Conservation (phyloP, 2,888 invertebrate species). For the Chalcis sispes region DNA sequence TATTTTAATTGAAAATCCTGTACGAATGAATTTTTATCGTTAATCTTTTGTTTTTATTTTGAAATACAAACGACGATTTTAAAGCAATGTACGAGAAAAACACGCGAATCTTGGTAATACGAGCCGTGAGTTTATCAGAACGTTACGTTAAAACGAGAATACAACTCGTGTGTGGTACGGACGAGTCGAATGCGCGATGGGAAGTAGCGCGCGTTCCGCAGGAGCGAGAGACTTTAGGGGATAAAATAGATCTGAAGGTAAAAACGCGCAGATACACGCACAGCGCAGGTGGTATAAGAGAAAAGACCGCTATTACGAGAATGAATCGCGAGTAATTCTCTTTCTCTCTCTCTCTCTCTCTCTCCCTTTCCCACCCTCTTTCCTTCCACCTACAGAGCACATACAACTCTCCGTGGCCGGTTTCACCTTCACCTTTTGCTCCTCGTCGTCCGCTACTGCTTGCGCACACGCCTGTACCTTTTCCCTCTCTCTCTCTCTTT, state of each 20-base stretch:
- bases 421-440: slow-evolving; percentile 58
- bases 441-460: not conserved
- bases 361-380: too few species aligned
- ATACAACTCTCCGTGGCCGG: too few species aligned
- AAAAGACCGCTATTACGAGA: not conserved
- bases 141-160: not conserved
- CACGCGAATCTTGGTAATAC: too few species aligned
- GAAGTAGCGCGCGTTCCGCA: not conserved
- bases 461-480: slow-evolving; percentile 16
- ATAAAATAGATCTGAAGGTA: too few species aligned
- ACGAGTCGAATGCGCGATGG: slow-evolving; percentile 24
- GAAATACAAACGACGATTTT: not conserved
- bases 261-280: not conserved
- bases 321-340: slow-evolving; percentile 30
- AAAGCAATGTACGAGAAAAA: not conserved
- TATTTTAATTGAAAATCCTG: too few species aligned
- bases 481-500: not conserved
- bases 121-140: not conserved
- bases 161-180: not conserved
- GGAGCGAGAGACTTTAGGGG: not conserved
- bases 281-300: not conserved
- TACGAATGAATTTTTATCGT: too few species aligned
- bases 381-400: too few species aligned
- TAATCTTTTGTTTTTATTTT: too few species aligned
- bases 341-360: too few species aligned